Evolutionary conservation across 2,888 invertebrate genomes (phyloP).

Genomic region (Drosophila pegasa): DNA sequence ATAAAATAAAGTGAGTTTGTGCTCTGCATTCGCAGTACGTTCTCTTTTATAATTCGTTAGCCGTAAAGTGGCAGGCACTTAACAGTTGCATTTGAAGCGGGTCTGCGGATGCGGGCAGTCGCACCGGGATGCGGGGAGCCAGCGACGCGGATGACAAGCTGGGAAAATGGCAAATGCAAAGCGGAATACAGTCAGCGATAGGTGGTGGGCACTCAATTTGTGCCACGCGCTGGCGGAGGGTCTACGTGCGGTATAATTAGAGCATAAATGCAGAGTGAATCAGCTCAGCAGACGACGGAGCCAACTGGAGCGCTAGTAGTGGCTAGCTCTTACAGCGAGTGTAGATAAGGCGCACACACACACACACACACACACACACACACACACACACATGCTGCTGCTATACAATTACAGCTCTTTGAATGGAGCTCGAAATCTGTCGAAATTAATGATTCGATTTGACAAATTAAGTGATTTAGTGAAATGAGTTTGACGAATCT

Average conservation of each 20-base stretch:
- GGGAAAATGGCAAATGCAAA: slow-evolving; percentile 37
- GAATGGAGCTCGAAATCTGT: not conserved
- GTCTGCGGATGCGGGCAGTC: not conserved
- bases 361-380: too few relatives aligned
- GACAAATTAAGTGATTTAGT: not conserved
- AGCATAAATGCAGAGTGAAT: slow-evolving; percentile 44
- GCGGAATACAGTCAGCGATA: slow-evolving; percentile 48
- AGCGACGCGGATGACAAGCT: slow-evolving; percentile 8
- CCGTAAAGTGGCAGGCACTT: slow-evolving; percentile 66
- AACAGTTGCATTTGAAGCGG: slow-evolving; percentile 55
- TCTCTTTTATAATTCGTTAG: slow-evolving; percentile 58
- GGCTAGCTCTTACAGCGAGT: slow-evolving; percentile 8
- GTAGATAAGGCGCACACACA: slow-evolving; percentile 34
- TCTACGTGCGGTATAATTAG: slow-evolving; percentile 58
- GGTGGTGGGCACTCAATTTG: slow-evolving; percentile 62
- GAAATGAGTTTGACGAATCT: too few relatives aligned
- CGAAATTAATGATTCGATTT: not conserved
- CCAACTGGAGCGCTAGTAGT: not conserved
- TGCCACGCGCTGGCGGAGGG: slow-evolving; percentile 42
- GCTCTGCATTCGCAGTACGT: slow-evolving; percentile 45
- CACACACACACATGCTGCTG: slow-evolving; percentile 21
- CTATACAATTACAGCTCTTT: not conserved
- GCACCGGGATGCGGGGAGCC: not conserved
- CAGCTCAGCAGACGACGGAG: not conserved
- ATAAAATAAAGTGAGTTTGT: slow-evolving; percentile 45